Conservation (phyloP, 2,113 vertebrate genomes). For the Neotoma lepida region DNA sequence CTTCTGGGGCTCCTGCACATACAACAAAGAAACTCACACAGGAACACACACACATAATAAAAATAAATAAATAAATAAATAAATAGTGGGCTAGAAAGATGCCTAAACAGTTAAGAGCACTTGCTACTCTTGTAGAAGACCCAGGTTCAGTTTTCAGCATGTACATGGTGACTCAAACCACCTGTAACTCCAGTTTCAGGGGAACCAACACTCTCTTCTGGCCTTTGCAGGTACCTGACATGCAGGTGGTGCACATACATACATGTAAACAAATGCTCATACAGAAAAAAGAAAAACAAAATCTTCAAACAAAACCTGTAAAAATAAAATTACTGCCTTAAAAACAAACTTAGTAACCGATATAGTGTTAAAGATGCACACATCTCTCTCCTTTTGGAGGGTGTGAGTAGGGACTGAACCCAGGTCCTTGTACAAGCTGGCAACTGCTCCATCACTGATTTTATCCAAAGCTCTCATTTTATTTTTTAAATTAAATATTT, state of each 20-base stretch:
- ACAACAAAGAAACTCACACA: not conserved
- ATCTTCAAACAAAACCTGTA: not conserved
- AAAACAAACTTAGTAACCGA: not conserved
- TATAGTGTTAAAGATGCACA: not conserved
- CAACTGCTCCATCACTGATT: not conserved
- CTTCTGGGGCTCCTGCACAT: not conserved
- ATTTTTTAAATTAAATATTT: not conserved
- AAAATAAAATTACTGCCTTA: not conserved
- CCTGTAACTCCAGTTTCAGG: not conserved
- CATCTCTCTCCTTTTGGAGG: not conserved
- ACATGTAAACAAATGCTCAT: not conserved
- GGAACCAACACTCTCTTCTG: not conserved
- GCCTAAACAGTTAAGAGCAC: not conserved
- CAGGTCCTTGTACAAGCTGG: not conserved
- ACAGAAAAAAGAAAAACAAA: not conserved
- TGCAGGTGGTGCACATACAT: not conserved
- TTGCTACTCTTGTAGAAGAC: not conserved
- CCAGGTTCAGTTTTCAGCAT: not conserved
- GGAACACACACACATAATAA: not conserved
- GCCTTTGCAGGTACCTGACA: not conserved
- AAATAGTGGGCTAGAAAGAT: not conserved
- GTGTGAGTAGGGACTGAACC: not conserved
- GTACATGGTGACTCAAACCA: not conserved
- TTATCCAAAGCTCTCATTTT: not conserved
- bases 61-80: not conserved